Base-by-base conservation (phyloP, 1,140 invertebrate species). In the Drosophila yakuba region DNA sequence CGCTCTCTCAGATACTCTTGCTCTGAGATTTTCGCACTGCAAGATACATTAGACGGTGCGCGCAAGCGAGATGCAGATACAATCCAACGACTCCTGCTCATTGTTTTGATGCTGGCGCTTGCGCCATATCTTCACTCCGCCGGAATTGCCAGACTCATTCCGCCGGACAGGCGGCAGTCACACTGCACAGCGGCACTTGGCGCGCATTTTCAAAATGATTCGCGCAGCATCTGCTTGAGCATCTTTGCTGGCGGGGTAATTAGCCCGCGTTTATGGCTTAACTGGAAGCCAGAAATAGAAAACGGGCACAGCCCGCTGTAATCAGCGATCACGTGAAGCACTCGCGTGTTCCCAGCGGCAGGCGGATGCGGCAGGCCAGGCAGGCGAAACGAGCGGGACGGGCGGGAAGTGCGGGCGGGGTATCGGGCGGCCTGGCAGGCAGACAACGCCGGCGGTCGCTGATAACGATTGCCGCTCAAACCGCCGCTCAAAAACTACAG, bases 101-200 rank as follows among this genome's bases (percentile, higher is more conserved):
- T 79, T 80, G 52, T 80, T 79, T 71, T 59, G 76, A 77, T 84
- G 61, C 58, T 47, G 48, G 63, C 79, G 83, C 52, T 77, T 79
- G 83, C 79, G 83, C 83, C 28, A 41, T 71, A 17, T 55, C 25
- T 20, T 20, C 48, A 17, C 50, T 11, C n/a, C 32, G 8, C 32
- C 32, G 43, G 79, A 79, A 66, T 66, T 74, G 82, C 78, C 81
- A 85, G 55, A 51, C 23, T 20, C 7, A 52, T 35, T 32, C 17
- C 10, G 8, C 15, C 20, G 11, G 43, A 47, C 63, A 39, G 43
- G 44, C 63, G 38, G 68, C 17, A 63, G 58, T 81, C 68, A 39
- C 17, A 17, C 17, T 17, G 17, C 17, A 17, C 60, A 74, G 50
- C 38, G 51, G 68, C 28, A 2, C 3, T 17, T 62, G 45, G 59